Conservation (phyloP, 2,888 invertebrate species). For the Subacronicta megacephala region DNA sequence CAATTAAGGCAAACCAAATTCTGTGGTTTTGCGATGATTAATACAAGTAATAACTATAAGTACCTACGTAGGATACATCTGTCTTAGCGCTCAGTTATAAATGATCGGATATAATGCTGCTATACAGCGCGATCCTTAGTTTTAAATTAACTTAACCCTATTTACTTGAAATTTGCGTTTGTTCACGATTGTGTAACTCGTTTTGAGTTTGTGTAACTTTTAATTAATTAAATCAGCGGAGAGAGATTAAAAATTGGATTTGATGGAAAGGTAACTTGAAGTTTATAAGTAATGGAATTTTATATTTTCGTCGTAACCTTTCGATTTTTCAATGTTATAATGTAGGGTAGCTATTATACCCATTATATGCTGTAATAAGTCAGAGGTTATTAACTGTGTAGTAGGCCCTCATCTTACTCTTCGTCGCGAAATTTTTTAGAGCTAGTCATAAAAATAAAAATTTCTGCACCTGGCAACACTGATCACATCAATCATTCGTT, state of each 20-base stretch:
- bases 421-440: no score
- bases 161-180: constrained; percentile 56
- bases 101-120: constrained; percentile 42
- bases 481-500: no score
- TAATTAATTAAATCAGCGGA: constrained; percentile 58
- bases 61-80: constrained; percentile 25
- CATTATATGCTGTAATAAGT: no score
- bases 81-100: constrained; percentile 36
- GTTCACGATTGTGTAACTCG: constrained; percentile 65
- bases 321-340: neutral
- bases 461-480: no score
- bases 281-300: constrained; percentile 29
- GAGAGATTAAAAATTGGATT: constrained; percentile 58
- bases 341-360: neutral
- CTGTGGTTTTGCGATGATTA: constrained; percentile 79
- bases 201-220: constrained; percentile 64
- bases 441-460: no score
- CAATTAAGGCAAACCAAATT: constrained; percentile 79
- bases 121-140: constrained; percentile 52
- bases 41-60: constrained; percentile 56
- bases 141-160: constrained; percentile 62
- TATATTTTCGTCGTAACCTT: constrained; percentile 10
- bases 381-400: no score
- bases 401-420: no score
- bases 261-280: constrained; percentile 37